Evolutionary conservation across 2,888 invertebrate species (phyloP).

Genomic region (Andrena dorsata): DNA sequence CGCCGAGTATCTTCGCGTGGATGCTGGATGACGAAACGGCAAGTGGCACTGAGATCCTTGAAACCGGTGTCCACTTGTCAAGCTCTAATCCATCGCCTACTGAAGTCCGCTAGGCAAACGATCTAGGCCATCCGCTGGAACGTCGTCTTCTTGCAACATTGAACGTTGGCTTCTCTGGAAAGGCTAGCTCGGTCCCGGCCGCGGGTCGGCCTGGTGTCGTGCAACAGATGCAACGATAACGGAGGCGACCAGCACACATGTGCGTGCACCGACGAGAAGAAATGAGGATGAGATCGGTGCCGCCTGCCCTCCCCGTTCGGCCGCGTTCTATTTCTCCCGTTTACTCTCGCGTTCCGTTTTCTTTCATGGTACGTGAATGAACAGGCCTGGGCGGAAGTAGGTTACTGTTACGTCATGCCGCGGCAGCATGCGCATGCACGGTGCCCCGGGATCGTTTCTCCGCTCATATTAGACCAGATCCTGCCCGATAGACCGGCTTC

Average conservation of each 20-base stretch:
- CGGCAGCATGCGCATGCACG: slow-evolving; percentile 43
- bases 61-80: no score
- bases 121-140: background rate
- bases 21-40: no score
- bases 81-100: no score
- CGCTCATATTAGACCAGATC: slow-evolving; percentile 80
- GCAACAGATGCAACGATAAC: slow-evolving; percentile 63
- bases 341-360: slow-evolving; percentile 52
- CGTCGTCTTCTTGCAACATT: slow-evolving; percentile 5
- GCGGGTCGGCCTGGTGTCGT: slow-evolving; percentile 38
- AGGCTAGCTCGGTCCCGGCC: slow-evolving; percentile 27
- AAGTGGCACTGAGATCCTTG: no score
- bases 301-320: slow-evolving; percentile 16
- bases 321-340: slow-evolving; percentile 53
- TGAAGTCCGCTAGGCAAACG: no score
- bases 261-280: slow-evolving; percentile 31
- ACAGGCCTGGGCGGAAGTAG: slow-evolving; percentile 70
- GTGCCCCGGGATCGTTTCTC: slow-evolving; percentile 71
- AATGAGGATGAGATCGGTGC: slow-evolving; percentile 25
- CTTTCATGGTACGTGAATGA: slow-evolving; percentile 68
- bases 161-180: slow-evolving; percentile 7
- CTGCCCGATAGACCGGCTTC: slow-evolving; percentile 72
- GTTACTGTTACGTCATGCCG: slow-evolving; percentile 75
- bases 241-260: slow-evolving; percentile 24
- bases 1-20: no score